These are phyloP conservation scores for Grammomys surdaster DNA, from an alignment of 2,113 vertebrate genomes.

Conservation along the genomic window DNA sequence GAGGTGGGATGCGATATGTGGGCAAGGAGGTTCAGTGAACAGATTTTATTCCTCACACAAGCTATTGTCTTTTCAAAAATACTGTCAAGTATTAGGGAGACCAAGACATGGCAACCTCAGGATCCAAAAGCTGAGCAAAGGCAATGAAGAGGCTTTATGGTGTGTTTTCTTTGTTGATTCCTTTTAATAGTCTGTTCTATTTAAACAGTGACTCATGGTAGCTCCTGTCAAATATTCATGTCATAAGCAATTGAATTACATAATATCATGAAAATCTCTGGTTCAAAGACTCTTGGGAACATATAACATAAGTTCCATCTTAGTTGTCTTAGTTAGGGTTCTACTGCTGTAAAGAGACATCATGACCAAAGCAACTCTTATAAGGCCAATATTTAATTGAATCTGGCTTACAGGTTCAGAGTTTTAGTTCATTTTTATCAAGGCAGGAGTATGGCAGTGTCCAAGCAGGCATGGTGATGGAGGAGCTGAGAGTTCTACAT, in stretches of 20 bases:
- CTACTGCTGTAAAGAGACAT: no score
- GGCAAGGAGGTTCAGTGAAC: not conserved
- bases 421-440: no score
- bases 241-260: not conserved
- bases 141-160: not conserved
- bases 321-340: no score
- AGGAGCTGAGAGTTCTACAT: no score
- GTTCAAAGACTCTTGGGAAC: not conserved
- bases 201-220: not conserved
- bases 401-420: no score
- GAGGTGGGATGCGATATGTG: not conserved
- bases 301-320: not conserved
- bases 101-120: not conserved
- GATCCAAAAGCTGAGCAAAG: not conserved
- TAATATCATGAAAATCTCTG: not conserved
- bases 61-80: not conserved
- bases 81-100: not conserved
- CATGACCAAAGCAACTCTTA: no score
- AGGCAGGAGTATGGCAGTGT: no score
- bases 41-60: not conserved
- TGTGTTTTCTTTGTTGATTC: not conserved
- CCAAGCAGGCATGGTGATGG: no score
- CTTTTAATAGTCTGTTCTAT: not conserved
- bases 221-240: not conserved
- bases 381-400: no score